These are phyloP conservation scores for Rhopilema esculentum DNA, from an alignment of 30 jellyfish, hydroid and myxozoan genomes.

Conservation along the genomic window DNA sequence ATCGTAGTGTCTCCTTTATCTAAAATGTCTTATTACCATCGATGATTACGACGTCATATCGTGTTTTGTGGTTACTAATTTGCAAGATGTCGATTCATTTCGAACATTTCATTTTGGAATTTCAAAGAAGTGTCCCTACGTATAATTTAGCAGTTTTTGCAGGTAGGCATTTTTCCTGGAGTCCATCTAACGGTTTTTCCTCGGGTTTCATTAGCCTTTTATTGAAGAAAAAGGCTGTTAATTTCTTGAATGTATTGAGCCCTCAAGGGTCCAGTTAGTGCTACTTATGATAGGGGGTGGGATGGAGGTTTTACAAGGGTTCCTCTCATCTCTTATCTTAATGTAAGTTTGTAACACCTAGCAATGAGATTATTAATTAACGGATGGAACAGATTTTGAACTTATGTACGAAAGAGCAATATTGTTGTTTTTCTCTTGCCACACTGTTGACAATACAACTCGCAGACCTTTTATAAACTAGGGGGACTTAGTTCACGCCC, in stretches of 20 bases:
- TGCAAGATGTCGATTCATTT: background rate
- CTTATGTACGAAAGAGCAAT: background rate
- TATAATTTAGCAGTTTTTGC: too few species aligned
- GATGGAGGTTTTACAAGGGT: background rate
- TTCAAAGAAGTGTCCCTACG: too few species aligned
- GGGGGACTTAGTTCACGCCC: too few species aligned
- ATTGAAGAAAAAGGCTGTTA: too few species aligned
- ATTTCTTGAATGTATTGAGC: background rate
- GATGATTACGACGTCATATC: background rate
- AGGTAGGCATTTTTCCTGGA: too few species aligned
- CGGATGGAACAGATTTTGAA: slow-evolving; percentile 53
- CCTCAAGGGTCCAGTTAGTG: background rate
- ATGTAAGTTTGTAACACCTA: background rate
- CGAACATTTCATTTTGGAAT: background rate
- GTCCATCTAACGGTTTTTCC: background rate
- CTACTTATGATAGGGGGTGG: background rate
- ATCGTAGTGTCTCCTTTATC: background rate
- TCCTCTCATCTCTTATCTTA: background rate
- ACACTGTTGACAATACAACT: too few species aligned
- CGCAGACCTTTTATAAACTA: too few species aligned
- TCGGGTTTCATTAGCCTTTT: too few species aligned
- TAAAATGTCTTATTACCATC: background rate
- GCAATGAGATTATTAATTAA: slow-evolving; percentile 12
- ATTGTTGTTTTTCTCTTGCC: background rate
- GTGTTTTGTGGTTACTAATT: background rate